Conservation (phyloP, 2,797 vertebrate genomes). For the Sarcophilus harrisii region DNA sequence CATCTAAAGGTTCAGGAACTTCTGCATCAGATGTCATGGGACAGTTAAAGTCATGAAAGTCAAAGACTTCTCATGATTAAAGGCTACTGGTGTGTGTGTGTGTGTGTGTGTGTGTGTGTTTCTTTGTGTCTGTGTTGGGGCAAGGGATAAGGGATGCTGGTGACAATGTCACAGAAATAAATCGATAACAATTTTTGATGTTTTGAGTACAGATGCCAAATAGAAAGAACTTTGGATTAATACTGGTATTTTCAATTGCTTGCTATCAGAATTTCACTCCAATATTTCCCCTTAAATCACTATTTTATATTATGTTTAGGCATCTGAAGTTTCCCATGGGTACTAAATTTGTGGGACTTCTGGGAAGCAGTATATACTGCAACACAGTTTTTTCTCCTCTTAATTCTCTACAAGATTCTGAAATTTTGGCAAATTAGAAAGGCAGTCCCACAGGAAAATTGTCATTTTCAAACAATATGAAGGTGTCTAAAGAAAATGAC, state of each 20-base stretch:
- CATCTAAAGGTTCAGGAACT: neutral
- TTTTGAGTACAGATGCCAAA: neutral
- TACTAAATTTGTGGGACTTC: constrained; percentile 4
- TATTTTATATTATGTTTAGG: constrained; percentile 32
- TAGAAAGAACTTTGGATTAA: constrained; percentile 18
- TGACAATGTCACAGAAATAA: neutral
- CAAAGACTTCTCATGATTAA: neutral
- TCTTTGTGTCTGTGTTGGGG: neutral
- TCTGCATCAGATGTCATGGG: neutral
- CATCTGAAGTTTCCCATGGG: constrained; percentile 23
- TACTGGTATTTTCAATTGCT: constrained; percentile 26
- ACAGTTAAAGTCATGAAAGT: neutral
- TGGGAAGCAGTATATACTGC: constrained; percentile 33
- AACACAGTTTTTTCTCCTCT: constrained; percentile 13
- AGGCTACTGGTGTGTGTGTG: neutral
- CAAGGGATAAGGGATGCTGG: neutral
- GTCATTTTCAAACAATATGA: constrained; percentile 29
- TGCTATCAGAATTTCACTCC: constrained; percentile 29
- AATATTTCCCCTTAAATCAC: constrained; percentile 32
- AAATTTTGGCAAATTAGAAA: constrained; percentile 27
- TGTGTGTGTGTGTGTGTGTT: no score
- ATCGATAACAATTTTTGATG: neutral
- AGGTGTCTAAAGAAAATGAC: neutral
- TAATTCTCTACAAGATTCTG: constrained; percentile 33
- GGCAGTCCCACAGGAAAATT: neutral